Evolutionary conservation across 2,797 vertebrate genomes (phyloP).

Genomic region (Xiphorhynchus erythropygius): DNA sequence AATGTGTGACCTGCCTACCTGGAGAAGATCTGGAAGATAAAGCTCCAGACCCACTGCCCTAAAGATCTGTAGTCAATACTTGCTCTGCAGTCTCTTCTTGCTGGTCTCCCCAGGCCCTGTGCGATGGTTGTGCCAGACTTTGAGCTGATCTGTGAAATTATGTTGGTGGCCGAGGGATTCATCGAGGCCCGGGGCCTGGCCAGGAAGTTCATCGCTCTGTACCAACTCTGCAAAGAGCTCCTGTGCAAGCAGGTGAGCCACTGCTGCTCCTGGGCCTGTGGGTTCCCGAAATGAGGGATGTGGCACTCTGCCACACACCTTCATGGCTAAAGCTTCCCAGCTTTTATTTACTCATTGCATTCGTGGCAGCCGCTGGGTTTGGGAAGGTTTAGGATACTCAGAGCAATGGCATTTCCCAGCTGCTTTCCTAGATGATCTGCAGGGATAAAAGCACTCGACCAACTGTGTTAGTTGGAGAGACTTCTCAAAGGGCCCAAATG

Average conservation of each 20-base stretch:
- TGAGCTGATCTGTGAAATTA: conserved; percentile 97
- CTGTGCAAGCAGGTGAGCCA: conserved; percentile 91
- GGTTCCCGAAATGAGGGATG: neutral
- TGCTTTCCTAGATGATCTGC: neutral
- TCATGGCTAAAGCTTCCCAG: neutral
- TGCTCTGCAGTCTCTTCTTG: neutral
- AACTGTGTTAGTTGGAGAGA: neutral
- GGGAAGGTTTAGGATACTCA: neutral
- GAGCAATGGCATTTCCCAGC: neutral
- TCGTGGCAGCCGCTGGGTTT: neutral
- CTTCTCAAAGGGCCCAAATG: neutral
- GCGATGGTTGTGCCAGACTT: conserved; percentile 98
- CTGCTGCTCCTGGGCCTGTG: neutral
- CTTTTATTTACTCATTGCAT: neutral
- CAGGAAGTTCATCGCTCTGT: conserved; percentile 94
- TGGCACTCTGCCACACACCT: neutral
- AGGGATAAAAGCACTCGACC: neutral
- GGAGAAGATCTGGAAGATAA: neutral
- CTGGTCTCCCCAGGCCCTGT: conserved; percentile 82
- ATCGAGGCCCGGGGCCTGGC: conserved; percentile 85
- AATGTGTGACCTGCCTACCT: neutral
- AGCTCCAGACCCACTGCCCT: neutral
- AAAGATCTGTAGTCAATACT: neutral
- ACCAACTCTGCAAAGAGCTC: conserved; percentile 92
- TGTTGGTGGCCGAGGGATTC: conserved; percentile 96